Percentiles rank a stretch among this genome's conserved stretches.
Conservation (phyloP, 2,113 vertebrate species). For the Scomber scombrus region DNA sequence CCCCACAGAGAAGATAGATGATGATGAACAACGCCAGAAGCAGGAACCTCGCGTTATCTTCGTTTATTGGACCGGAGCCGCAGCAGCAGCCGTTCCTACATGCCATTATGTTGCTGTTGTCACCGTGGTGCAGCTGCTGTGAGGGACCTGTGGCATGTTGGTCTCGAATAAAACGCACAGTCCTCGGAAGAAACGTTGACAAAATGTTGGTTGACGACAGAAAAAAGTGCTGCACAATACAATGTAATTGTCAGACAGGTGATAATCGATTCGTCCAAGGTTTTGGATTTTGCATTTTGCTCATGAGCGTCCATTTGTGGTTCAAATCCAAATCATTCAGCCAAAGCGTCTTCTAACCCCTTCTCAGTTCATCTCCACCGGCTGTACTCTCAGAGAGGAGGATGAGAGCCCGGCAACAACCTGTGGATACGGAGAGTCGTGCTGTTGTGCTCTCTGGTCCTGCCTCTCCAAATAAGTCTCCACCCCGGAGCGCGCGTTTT, state of each 20-base stretch:
- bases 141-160: constrained; percentile 63
- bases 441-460: constrained; percentile 23
- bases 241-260: not conserved
- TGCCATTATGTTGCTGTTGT: constrained; percentile 87
- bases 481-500: constrained; percentile 74
- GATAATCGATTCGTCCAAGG: not conserved
- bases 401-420: constrained; percentile 45
- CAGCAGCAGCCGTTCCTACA: constrained; percentile 87
- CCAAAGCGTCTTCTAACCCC: not conserved
- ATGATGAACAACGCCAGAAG: constrained; percentile 91
- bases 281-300: constrained; percentile 30
- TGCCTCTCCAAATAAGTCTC: constrained; percentile 64
- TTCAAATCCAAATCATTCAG: not conserved
- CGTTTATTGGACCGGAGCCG: constrained; percentile 87
- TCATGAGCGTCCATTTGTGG: not conserved
- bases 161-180: constrained; percentile 18
- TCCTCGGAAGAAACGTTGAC: not conserved
- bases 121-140: constrained; percentile 29
- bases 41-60: constrained; percentile 94
- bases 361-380: not conserved
- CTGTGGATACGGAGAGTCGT: constrained; percentile 66
- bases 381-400: not conserved
- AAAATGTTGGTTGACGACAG: not conserved
- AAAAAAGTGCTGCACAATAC: constrained; percentile 28
- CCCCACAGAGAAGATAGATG: constrained; percentile 93